Base-by-base conservation (phyloP, 2,888 invertebrate genomes). In the Xylocampa areola region DNA sequence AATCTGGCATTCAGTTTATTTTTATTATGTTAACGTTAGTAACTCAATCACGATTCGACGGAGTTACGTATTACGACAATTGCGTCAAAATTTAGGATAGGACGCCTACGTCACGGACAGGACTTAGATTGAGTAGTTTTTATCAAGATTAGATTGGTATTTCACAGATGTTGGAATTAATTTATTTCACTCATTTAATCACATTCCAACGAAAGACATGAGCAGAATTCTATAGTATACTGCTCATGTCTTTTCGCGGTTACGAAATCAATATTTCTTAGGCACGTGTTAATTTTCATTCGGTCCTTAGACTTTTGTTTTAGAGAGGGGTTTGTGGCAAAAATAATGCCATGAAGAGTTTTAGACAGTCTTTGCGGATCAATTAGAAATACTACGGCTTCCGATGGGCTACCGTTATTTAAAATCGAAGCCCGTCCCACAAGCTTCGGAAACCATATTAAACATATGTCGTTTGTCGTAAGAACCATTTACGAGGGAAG, bases 61-160 rank as follows among this genome's bases (percentile, higher is more conserved):
- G 29, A 29, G 6, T 29, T 17, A 52, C 17, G 14, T 39, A 17
- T 53, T 25, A 10, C 1, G 16, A 36, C 6, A 53, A 17, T 53
- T 25, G 10, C 1, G 16, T 29, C 6, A 53, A 32, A 23, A 44
- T 44, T 37, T 25, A 14, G 37, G 25, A 36, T 40, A 14, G 2
- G 7, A n/a, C 30, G 13, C 5, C 11, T 40, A 13, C 25, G 14
- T 55, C 11, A 39, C n/a, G 3, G 32, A 33, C 5, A 40, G 17
- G 14, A 30, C 13, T 6, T 32, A 19, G 3, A 33, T 33, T 17
- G 3, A 33, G 27, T 17, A 5, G 7, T 25, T 21, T 25, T 33
- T 35, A 27, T 21, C 11, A 4, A 27, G 2, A 11, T 11, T 25
- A 13, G 17, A 2, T 23, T 39, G 30, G 6, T 19, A 10, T 21